Percentiles rank a stretch among this genome's conserved stretches.
Evolutionary conservation across 1,140 invertebrate species (phyloP).

Genomic region (Caenorhabditis tropicalis): DNA sequence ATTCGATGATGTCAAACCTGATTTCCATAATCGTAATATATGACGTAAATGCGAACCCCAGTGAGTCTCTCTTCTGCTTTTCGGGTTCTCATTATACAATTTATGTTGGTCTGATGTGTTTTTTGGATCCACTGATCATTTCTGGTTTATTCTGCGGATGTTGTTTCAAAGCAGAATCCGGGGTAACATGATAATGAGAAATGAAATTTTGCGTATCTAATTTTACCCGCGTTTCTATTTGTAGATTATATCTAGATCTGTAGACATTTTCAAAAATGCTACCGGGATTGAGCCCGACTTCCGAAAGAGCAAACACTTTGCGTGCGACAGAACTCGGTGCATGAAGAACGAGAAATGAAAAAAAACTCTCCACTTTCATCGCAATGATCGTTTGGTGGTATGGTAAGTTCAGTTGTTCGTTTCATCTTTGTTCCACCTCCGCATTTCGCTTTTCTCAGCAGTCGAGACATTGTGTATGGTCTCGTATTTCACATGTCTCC

Average conservation of each 20-base stretch:
- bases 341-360: not conserved
- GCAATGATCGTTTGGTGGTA: not conserved
- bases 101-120: no score
- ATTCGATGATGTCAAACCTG: no score
- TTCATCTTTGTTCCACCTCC: conserved; percentile 10
- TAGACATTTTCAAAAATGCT: not conserved
- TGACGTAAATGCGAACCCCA: no score
- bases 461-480: not conserved
- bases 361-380: not conserved
- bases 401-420: conserved; percentile 14
- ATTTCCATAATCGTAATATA: no score
- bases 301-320: conserved; percentile 15
- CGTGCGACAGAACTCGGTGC: not conserved
- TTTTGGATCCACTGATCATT: no score
- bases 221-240: not conserved
- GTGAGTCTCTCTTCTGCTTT: no score
- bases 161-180: no score
- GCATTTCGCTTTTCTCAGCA: not conserved
- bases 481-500: conserved; percentile 24
- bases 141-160: no score
- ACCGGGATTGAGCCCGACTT: not conserved
- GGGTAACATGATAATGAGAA: no score
- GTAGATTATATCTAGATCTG: not conserved
- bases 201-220: not conserved
- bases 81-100: no score